Conservation (phyloP, 2,113 vertebrate genomes). For the Cheilinus undulatus region DNA sequence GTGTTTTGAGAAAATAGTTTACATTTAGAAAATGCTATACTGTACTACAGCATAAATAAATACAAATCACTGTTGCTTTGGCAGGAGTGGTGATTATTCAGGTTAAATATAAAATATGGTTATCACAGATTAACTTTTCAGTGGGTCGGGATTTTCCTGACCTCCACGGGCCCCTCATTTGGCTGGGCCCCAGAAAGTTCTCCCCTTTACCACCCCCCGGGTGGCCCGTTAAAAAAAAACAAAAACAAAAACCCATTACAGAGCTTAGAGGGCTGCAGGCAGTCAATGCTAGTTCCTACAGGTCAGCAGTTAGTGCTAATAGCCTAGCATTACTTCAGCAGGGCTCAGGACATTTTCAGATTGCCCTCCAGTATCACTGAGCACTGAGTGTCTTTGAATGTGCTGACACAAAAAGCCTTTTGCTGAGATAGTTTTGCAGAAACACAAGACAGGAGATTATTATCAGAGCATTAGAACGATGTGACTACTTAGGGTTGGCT, state of each 20-base stretch:
- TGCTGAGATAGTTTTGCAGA: conserved; percentile 13
- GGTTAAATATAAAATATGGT: too few relatives aligned
- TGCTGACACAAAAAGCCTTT: conserved; percentile 44
- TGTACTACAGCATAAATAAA: too few relatives aligned
- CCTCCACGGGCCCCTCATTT: too few relatives aligned
- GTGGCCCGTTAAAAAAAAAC: too few relatives aligned
- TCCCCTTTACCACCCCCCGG: too few relatives aligned
- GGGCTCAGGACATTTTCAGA: conserved; percentile 40
- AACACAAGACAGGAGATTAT: conserved; percentile 42
- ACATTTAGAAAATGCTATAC: too few relatives aligned
- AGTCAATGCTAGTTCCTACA: conserved; percentile 43
- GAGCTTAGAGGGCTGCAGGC: conserved; percentile 21
- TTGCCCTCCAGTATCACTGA: conserved; percentile 3
- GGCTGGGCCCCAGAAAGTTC: too few relatives aligned
- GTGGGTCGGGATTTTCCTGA: too few relatives aligned
- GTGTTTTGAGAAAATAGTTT: too few relatives aligned
- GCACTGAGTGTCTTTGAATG: conserved; percentile 15
- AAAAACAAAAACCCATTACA: conserved; percentile 10
- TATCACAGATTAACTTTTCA: too few relatives aligned
- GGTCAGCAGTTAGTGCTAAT: conserved; percentile 62
- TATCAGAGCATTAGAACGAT: conserved; percentile 39
- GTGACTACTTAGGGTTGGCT: conserved; percentile 9
- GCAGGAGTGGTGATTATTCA: too few relatives aligned
- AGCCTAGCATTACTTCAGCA: conserved; percentile 33
- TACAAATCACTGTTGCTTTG: too few relatives aligned